Evolutionary conservation across 2,113 vertebrate species (phyloP), one percentile per base, ranked within the genome.

Genomic region (Prunella himalayana): DNA sequence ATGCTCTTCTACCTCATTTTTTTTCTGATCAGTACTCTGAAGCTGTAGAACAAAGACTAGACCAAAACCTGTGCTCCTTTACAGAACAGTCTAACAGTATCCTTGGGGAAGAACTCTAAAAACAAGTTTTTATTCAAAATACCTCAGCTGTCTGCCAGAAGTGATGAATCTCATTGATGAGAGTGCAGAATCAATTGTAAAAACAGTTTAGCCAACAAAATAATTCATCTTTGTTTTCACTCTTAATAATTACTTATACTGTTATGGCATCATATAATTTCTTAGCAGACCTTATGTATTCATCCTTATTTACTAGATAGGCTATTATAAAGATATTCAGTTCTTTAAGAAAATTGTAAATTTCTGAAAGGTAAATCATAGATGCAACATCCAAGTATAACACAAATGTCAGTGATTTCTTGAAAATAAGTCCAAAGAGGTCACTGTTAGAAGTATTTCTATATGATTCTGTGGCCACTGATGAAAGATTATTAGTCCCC

Each of bases 391-490:
- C 39, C 70, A 45, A 10, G 31, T 95, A 59, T 33, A 80, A 80
- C n/a, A 80, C 90, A 94, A 75, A 88, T 70, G 61, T 72, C 33
- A 93, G 47, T 7, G 14, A 47, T 81, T 94, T 92, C 64, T 91
- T 96, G 77, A 79, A 86, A 92, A 69, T 73, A 88, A 92, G 39
- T 80, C 63, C 41, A 68, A 44, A 80, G 59, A 88, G 20, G 92
- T 61, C 70, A 42, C 79, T 91, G 66, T 96, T 96, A 88, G 79
- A 92, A 96, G 50, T 89, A 64, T 80, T 96, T 82, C 71, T 92
- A 7, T 80, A 65, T 82, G 50, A 56, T 56, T 70, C 33, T 73
- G 28, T 59, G 94, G 57, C 63, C 81, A 35, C 28, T 64, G 24
- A 50, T 85, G 73, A 94, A 77, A 88, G 72, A 91, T 72, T 94